A percentile compares a stretch with the other conserved stretches of the same genome.
Conservation (phyloP, 2,797 vertebrate species). For the Fundulus diaphanus region DNA sequence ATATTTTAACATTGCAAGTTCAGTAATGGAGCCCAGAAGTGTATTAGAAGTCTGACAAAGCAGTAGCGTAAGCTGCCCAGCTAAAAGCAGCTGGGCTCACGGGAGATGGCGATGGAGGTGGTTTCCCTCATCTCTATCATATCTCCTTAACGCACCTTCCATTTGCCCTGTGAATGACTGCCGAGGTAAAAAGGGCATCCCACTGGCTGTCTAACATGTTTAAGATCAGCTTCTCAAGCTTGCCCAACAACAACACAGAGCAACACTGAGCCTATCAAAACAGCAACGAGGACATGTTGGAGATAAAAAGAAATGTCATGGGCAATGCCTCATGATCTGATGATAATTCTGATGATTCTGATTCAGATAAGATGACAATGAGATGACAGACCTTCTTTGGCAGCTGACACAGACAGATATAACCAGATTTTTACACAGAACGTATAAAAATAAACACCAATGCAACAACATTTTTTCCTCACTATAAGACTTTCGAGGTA, state of each 20-base stretch:
- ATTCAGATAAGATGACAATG: background rate
- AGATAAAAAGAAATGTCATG: background rate
- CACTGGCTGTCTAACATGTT: background rate
- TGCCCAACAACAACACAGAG: background rate
- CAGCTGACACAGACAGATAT: background rate
- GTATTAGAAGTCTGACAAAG: slow-evolving; percentile 4
- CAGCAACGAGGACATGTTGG: background rate
- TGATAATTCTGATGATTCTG: too few relatives aligned
- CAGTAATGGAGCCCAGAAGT: slow-evolving; percentile 16
- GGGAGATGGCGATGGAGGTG: slow-evolving; percentile 5
- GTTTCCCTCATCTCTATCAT: slow-evolving; percentile 8
- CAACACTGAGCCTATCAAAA: background rate
- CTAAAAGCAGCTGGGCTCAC: background rate
- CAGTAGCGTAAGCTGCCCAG: slow-evolving; percentile 1
- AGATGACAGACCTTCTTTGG: background rate
- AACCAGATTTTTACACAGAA: background rate
- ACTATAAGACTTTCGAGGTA: background rate
- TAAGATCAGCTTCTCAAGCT: background rate
- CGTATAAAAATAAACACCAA: background rate
- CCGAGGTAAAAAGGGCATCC: background rate
- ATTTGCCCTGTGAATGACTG: background rate
- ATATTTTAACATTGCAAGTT: slow-evolving; percentile 21
- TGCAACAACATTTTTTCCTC: background rate
- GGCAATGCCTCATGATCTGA: background rate
- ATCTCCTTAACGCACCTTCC: background rate